Evolutionary conservation across 2,113 vertebrate genomes (phyloP).

Genomic region (Saiga tatarica): DNA sequence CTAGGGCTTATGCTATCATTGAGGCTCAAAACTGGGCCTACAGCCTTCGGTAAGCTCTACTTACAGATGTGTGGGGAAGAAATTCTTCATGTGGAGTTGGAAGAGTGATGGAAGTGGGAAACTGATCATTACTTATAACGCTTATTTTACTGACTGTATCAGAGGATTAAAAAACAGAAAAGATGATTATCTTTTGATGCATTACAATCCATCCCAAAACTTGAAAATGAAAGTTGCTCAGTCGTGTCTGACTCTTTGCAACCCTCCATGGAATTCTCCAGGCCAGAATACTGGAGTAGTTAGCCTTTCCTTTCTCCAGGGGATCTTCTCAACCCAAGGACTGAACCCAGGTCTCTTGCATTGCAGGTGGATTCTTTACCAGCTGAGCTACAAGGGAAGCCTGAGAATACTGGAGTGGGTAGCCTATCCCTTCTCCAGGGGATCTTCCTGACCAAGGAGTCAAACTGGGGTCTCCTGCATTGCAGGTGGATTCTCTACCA

Average conservation of each 20-base stretch:
- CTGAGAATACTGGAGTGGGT: background rate
- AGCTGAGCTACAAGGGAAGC: background rate
- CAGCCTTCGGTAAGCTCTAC: background rate
- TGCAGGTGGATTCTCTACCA: background rate
- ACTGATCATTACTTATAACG: background rate
- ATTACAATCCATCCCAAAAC: background rate
- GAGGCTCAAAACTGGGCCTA: background rate
- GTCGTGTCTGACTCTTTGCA: rapidly evolving
- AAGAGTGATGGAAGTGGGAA: background rate
- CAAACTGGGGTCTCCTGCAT: rapidly evolving
- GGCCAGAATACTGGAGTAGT: background rate
- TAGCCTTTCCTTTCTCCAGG: background rate
- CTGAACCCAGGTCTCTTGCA: background rate
- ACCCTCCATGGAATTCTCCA: background rate
- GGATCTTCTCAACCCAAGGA: background rate
- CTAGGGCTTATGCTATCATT: background rate
- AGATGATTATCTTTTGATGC: background rate
- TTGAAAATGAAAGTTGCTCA: background rate
- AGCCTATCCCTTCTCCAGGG: background rate
- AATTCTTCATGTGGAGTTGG: background rate
- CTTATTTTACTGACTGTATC: background rate
- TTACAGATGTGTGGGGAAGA: background rate
- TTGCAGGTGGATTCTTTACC: background rate
- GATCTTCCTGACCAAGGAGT: background rate
- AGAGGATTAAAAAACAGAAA: background rate